phyloP scores from a whole-genome alignment of 2,113 vertebrate species.

The Syngnathus floridae region DNA sequence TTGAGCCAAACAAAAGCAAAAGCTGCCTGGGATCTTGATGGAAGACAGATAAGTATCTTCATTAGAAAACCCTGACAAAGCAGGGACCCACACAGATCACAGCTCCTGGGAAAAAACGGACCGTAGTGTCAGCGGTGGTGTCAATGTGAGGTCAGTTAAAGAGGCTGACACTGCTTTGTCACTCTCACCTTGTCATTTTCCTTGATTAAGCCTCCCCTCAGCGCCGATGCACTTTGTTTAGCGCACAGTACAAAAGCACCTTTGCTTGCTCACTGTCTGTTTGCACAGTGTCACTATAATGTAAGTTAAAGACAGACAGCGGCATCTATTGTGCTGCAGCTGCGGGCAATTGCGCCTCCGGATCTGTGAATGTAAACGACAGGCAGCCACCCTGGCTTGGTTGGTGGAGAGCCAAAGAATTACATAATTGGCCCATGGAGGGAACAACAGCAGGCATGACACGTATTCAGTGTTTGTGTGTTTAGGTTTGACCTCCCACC shows the following conservation, averaged over 20 bases:
- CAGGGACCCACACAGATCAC: conserved; percentile 29
- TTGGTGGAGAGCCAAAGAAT: conserved; percentile 41
- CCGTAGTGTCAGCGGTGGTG: conserved; percentile 32
- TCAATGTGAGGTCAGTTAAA: conserved; percentile 51
- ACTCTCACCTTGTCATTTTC: conserved; percentile 39
- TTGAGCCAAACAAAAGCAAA: conserved; percentile 58
- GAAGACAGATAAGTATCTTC: conserved; percentile 61
- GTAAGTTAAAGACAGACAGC: conserved; percentile 15
- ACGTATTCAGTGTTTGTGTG: conserved; percentile 40
- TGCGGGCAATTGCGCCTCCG: conserved; percentile 27
- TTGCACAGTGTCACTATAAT: conserved; percentile 40
- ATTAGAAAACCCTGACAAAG: conserved; percentile 59
- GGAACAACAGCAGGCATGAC: conserved; percentile 18
- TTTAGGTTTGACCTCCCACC: conserved; percentile 50
- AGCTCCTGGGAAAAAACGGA: conserved; percentile 45
- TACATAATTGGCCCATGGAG: conserved; percentile 45
- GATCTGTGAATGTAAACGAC: conserved; percentile 4
- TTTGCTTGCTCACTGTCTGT: conserved; percentile 33
- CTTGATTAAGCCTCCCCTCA: conserved; percentile 2
- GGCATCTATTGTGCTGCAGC: conserved; percentile 25
- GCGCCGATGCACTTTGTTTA: conserved; percentile 38
- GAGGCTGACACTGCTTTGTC: conserved; percentile 40
- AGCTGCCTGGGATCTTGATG: conserved; percentile 60
- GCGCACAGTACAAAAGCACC: conserved; percentile 33
- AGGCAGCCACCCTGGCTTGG: conserved; percentile 12